These are phyloP conservation scores for Hippopotamus amphibius DNA, from an alignment of 2,113 vertebrate genomes.

Conservation along the genomic window DNA sequence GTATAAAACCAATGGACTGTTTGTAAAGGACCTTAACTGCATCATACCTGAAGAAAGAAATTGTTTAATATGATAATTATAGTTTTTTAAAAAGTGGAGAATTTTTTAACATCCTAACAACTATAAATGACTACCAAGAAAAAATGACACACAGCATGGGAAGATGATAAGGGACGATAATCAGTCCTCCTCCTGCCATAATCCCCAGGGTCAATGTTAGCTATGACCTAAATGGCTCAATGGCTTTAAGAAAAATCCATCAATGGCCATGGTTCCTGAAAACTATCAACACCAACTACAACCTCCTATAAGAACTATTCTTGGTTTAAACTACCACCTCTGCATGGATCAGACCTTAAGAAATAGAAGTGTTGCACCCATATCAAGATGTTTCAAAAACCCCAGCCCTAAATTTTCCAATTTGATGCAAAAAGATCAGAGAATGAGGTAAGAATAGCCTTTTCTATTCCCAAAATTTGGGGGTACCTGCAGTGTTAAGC, in stretches of 20 bases:
- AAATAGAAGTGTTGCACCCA: neutral
- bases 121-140: constrained; percentile 24
- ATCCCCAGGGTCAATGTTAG: neutral
- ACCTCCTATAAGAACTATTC: neutral
- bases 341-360: neutral
- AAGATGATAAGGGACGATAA: neutral
- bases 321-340: neutral
- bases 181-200: neutral
- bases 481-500: neutral
- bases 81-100: neutral
- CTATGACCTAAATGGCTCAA: neutral
- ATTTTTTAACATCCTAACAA: neutral
- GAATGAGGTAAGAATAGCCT: neutral
- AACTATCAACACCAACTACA: neutral
- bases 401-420: neutral
- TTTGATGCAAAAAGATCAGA: neutral
- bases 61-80: neutral
- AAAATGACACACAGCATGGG: neutral
- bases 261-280: neutral
- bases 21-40: neutral
- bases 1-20: neutral
- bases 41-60: constrained; percentile 9
- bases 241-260: neutral
- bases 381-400: neutral
- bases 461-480: neutral